Evolutionary conservation across 2,113 vertebrate genomes (phyloP), one percentile per base, ranked within the genome.

Genomic region (Ondatra zibethicus): DNA sequence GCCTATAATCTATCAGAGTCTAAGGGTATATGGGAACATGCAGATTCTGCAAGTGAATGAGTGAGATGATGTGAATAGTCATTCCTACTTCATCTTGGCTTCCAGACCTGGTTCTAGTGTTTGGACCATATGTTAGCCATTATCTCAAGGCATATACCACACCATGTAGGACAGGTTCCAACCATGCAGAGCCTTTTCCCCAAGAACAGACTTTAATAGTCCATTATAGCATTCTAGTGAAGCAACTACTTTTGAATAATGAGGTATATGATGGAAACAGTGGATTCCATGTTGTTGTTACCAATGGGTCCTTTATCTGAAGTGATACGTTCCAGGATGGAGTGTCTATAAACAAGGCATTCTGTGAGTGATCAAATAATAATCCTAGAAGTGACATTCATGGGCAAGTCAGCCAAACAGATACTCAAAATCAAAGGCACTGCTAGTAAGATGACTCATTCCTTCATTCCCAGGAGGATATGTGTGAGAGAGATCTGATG

Each of bases 391-490:
- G 76, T 88, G 23, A 84, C 16, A 92, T 17, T 58, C 36, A 31
- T 55, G 25, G 61, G 7, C 21, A 91, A 80, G 39, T 61, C 68
- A 73, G 50, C 50, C 89, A 89, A 85, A 72, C 33, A 88, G 47
- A 75, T 92, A 80, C 50, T 12, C 42, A 93, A 65, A 91, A 85
- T 17, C 80, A 84, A 89, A 94, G n/a, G 7, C 31, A 39, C 4
- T 94, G 96, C n/a, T 72, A 65, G 16, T 77, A 93, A 93, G 4
- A 86, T 92, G 86, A 96, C 73, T 89, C 85, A 81, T 58, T 85
- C 70, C 10, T 85, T 76, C 19, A 45, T 75, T 9, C 3, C 9
- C 66, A 68, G 33, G 55, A 45, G 50, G 3, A 39, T 55, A 1
- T 66, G 8, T 36, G 10, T 70, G 85, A 52, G 29, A 86, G 58